phyloP scores from a whole-genome alignment of 1,140 invertebrate species.

The Helicoverpa armigera region DNA sequence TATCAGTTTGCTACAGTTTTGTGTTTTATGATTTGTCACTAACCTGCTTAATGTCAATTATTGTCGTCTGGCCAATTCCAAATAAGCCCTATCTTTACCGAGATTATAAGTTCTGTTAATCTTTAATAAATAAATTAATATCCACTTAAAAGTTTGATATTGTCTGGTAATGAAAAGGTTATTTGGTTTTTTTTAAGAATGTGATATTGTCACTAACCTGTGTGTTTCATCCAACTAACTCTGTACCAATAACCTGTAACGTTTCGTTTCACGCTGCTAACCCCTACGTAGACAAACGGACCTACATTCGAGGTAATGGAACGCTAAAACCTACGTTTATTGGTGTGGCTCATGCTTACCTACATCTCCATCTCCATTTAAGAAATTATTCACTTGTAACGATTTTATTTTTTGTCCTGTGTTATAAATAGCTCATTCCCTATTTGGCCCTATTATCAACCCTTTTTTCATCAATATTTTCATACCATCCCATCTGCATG shows the following conservation, averaged over 20 bases:
- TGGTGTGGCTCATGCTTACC: not conserved
- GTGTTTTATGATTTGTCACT: too few species aligned
- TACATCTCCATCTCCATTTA: not conserved
- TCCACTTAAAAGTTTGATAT: too few species aligned
- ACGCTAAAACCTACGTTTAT: conserved; percentile 42
- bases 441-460: not conserved
- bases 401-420: not conserved
- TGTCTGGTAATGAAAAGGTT: conserved; percentile 7
- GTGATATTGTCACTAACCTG: conserved; percentile 22
- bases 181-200: not conserved
- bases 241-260: conserved; percentile 49
- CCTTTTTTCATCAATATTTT: not conserved
- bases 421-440: too few species aligned
- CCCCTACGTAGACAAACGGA: conserved; percentile 72
- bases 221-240: conserved; percentile 17
- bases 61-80: too few species aligned
- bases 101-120: too few species aligned
- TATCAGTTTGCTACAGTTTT: too few species aligned
- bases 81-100: too few species aligned
- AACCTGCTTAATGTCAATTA: too few species aligned
- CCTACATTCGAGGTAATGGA: conserved; percentile 79
- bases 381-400: conserved; percentile 4
- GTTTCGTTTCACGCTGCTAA: conserved; percentile 76
- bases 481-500: not conserved
- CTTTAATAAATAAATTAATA: too few species aligned